Percentiles rank a stretch among this genome's conserved stretches.
Conservation (phyloP, 2,113 vertebrate genomes). For the Lepus europaeus region DNA sequence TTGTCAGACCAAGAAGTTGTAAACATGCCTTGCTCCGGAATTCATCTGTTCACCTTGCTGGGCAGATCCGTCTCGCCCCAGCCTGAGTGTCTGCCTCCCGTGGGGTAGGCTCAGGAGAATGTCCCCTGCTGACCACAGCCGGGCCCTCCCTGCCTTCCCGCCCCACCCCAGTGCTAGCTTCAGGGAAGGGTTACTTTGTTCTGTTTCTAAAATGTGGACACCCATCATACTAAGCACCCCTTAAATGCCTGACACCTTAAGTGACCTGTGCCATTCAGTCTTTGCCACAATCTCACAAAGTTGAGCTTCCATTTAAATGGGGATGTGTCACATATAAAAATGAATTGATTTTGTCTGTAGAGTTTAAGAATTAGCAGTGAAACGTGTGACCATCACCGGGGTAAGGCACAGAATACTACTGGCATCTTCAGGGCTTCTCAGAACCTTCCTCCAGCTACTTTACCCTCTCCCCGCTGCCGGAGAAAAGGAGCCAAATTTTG, state of each 20-base stretch:
- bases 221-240: not conserved
- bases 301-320: constrained; percentile 39
- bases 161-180: not conserved
- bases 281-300: constrained; percentile 39
- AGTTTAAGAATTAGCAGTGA: constrained; percentile 54
- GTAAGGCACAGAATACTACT: constrained; percentile 23
- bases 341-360: constrained; percentile 49
- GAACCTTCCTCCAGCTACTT: not conserved
- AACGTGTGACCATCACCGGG: not conserved
- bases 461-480: not conserved
- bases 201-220: constrained; percentile 35
- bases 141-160: not conserved
- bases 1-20: constrained; percentile 67
- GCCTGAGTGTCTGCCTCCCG: constrained; percentile 28
- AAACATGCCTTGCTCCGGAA: constrained; percentile 75
- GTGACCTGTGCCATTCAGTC: not conserved
- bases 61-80: constrained; percentile 42
- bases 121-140: not conserved
- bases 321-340: not conserved
- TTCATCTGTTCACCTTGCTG: constrained; percentile 58
- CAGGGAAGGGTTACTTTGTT: constrained; percentile 6
- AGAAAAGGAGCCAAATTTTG: constrained; percentile 27
- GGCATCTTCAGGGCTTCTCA: constrained; percentile 5
- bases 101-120: not conserved
- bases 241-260: not conserved